Evolutionary conservation across 2,797 vertebrate species (phyloP).

Genomic region (Anguilla marmorata): DNA sequence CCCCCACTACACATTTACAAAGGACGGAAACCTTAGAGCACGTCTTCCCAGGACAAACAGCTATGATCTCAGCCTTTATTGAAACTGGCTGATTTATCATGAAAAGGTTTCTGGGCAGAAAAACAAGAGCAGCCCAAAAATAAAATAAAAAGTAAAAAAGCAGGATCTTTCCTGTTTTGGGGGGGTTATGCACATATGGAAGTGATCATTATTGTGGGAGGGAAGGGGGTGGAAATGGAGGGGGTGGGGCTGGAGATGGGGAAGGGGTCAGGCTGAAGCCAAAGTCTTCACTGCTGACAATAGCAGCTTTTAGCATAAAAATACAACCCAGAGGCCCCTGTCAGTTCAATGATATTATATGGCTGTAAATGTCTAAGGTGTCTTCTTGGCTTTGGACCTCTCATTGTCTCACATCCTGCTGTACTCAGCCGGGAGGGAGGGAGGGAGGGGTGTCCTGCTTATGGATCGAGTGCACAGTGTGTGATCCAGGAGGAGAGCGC

Average conservation of each 20-base stretch:
- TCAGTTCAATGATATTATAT: neutral
- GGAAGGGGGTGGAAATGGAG: slow-evolving; percentile 37
- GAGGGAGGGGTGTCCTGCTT: neutral
- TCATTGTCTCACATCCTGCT: neutral
- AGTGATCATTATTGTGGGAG: slow-evolving; percentile 45
- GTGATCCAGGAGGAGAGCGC: neutral
- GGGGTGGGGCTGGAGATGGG: neutral
- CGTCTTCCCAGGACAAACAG: slow-evolving; percentile 12
- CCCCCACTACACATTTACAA: neutral
- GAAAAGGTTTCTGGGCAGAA: neutral
- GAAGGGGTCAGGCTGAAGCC: neutral
- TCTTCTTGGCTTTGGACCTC: neutral
- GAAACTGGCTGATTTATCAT: slow-evolving; percentile 27
- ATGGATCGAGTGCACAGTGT: neutral
- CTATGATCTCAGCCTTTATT: slow-evolving; percentile 33
- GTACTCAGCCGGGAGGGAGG: neutral
- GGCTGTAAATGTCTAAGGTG: neutral
- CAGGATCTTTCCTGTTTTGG: slow-evolving; percentile 44
- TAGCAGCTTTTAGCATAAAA: neutral
- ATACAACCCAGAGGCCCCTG: neutral
- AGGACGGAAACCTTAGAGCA: slow-evolving; percentile 11
- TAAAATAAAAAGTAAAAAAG: slow-evolving; percentile 4
- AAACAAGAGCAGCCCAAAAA: neutral
- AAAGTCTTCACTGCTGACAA: neutral
- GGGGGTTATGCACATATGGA: slow-evolving; percentile 58